Conservation (phyloP, 2,888 invertebrate genomes). For the Thymelicus acteon region DNA sequence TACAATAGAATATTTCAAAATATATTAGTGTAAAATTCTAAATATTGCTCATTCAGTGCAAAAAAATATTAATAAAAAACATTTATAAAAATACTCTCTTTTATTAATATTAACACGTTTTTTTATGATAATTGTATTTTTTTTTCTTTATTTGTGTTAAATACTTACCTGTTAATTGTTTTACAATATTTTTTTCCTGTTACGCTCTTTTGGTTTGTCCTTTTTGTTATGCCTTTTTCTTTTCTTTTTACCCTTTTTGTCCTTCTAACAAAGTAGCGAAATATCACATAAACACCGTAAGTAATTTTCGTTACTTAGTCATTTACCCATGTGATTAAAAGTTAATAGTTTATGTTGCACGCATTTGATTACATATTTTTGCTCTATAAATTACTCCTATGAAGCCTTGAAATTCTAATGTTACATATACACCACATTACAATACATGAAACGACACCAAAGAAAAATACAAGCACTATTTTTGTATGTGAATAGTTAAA, state of each 20-base stretch:
- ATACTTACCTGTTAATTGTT: conserved; percentile 51
- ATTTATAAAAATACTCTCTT: conserved; percentile 32
- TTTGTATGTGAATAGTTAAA: no score
- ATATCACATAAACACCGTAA: no score
- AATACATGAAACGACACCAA: no score
- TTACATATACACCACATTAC: not conserved
- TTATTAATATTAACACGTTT: conserved; percentile 29
- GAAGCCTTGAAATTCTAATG: no score
- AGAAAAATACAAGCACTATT: no score
- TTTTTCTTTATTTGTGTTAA: conserved; percentile 37
- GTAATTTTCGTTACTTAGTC: no score
- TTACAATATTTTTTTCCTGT: conserved; percentile 43
- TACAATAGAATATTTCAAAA: not conserved
- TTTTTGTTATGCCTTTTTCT: conserved; percentile 41
- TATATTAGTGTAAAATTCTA: not conserved
- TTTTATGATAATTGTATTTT: conserved; percentile 28
- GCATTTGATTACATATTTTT: no score
- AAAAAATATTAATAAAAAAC: conserved; percentile 25
- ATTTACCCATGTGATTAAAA: no score
- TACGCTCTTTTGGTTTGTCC: conserved; percentile 71
- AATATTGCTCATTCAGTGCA: conserved; percentile 19
- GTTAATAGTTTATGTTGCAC: no score
- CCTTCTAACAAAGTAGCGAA: not conserved
- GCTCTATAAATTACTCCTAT: no score
- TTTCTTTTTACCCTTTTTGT: not conserved